Percentiles rank a stretch among this genome's conserved stretches.
Conservation (phyloP, 2,797 vertebrate species). For the Mionectes olivaceus region DNA sequence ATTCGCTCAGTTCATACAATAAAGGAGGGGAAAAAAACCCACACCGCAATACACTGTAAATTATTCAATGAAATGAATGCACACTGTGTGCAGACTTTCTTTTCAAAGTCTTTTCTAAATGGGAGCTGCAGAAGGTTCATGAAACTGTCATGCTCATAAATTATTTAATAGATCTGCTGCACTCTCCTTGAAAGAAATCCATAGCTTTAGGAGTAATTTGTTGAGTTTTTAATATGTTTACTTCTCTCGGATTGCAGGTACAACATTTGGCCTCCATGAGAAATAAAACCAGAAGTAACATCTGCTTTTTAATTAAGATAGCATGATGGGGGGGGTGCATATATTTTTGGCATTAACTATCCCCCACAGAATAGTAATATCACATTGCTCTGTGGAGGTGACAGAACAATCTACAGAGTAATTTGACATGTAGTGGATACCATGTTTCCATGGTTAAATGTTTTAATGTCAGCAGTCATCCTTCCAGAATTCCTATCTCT, state of each 20-base stretch:
- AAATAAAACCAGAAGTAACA: background rate
- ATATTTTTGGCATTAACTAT: background rate
- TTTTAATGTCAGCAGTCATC: background rate
- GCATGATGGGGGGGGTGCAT: background rate
- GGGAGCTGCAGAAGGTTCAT: background rate
- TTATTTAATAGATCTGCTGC: conserved; percentile 11
- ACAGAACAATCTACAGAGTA: background rate
- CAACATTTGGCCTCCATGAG: background rate
- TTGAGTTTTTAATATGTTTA: background rate
- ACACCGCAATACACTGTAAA: background rate
- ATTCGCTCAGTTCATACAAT: background rate
- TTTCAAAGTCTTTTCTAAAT: conserved; percentile 39
- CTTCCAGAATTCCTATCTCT: background rate
- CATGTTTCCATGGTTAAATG: background rate
- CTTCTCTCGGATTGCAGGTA: background rate
- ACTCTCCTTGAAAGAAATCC: conserved; percentile 18
- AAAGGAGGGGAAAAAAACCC: fast-evolving
- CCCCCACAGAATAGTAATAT: background rate
- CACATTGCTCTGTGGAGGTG: background rate
- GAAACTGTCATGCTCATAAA: conserved; percentile 32
- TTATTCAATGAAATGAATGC: conserved; percentile 41
- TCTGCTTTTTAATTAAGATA: background rate
- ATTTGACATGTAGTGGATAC: background rate
- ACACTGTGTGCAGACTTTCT: background rate
- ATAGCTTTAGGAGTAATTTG: background rate